These are phyloP conservation scores for Plutella xylostella DNA, from an alignment of 2,888 invertebrate species.

Conservation along the genomic window DNA sequence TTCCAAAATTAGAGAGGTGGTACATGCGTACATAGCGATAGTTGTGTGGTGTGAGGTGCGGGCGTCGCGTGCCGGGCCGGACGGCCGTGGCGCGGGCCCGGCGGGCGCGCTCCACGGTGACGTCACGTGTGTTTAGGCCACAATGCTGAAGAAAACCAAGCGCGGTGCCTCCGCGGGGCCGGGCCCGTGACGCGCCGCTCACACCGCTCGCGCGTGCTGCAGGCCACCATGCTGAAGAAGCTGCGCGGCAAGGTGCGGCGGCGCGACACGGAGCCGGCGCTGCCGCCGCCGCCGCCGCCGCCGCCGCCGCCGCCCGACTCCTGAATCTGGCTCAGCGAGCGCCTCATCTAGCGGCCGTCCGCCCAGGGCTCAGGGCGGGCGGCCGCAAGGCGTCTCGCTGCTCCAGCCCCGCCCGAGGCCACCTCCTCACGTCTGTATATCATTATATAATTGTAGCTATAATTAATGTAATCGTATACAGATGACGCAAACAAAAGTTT, in stretches of 20 bases:
- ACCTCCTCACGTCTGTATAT: not conserved
- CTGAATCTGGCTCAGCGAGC: slow-evolving; percentile 81
- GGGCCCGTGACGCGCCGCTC: slow-evolving; percentile 50
- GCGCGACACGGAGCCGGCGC: slow-evolving; percentile 90
- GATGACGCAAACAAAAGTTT: too few species aligned
- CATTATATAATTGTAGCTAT: too few species aligned
- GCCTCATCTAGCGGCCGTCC: slow-evolving; percentile 71
- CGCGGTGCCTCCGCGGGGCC: slow-evolving; percentile 85
- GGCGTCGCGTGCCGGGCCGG: not conserved
- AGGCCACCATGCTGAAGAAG: slow-evolving; percentile 99
- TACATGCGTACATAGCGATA: slow-evolving; percentile 23
- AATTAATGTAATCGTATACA: too few species aligned
- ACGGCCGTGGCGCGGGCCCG: not conserved
- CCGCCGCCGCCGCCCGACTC: slow-evolving; percentile 61
- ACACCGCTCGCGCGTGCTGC: slow-evolving; percentile 37
- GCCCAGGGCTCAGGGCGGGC: slow-evolving; percentile 59
- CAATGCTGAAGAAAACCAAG: slow-evolving; percentile 99
- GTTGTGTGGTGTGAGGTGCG: not conserved
- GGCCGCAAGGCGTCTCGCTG: slow-evolving; percentile 44
- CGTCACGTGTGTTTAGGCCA: slow-evolving; percentile 78
- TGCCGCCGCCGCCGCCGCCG: slow-evolving; percentile 60
- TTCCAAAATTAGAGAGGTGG: too few species aligned
- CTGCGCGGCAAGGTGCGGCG: slow-evolving; percentile 96
- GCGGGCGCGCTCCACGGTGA: slow-evolving; percentile 6
- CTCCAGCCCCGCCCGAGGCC: not conserved